These are phyloP conservation scores for Galendromus occidentalis DNA, from an alignment of 1,140 invertebrate genomes.

Conservation along the genomic window DNA sequence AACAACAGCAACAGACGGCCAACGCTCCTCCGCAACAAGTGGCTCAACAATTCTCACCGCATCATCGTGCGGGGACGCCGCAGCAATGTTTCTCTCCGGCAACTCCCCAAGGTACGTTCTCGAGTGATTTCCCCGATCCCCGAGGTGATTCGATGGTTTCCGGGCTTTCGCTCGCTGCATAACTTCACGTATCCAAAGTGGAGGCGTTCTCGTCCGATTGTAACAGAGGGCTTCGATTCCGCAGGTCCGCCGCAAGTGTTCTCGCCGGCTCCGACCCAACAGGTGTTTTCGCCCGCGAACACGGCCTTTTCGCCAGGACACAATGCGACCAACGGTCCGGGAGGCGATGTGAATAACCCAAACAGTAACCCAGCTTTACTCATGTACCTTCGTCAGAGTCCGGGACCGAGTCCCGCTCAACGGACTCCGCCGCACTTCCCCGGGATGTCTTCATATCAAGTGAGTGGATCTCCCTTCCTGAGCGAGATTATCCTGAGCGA, in stretches of 20 bases:
- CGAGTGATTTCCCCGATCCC: too few species aligned
- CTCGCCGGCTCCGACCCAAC: neutral
- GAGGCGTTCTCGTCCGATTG: neutral
- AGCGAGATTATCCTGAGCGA: too few species aligned
- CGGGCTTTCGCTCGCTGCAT: neutral
- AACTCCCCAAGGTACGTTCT: neutral
- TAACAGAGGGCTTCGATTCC: neutral
- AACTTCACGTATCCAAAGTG: neutral
- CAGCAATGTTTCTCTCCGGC: constrained; percentile 6
- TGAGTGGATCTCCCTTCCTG: neutral
- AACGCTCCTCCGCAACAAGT: neutral
- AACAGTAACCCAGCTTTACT: neutral
- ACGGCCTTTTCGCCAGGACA: neutral
- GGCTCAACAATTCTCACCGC: neutral
- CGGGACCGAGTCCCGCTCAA: constrained; percentile 1
- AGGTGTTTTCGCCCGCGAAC: neutral
- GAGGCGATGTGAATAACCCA: neutral
- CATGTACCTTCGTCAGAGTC: neutral
- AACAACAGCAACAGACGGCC: neutral
- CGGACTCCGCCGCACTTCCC: constrained; percentile 3
- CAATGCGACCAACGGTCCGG: neutral
- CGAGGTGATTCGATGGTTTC: too few species aligned
- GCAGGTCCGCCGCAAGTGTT: constrained; percentile 10
- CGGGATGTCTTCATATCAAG: constrained; percentile 6
- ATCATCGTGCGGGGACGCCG: neutral